Conservation (phyloP, 2,888 invertebrate species). For the Notodonta dromedarius region DNA sequence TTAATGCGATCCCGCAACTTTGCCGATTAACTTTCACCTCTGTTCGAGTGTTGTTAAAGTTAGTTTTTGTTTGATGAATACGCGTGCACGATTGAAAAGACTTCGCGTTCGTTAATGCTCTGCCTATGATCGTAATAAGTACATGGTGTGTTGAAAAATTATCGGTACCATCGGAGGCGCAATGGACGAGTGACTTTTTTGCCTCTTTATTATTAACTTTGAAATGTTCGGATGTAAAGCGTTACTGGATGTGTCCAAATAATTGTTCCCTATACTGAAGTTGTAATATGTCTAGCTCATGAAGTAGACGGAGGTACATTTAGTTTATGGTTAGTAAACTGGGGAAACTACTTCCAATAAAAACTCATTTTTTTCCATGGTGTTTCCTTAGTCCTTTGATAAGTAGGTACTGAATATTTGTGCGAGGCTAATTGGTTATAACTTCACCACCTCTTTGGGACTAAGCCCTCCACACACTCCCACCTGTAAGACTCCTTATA, state of each 20-base stretch:
- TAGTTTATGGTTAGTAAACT: too few relatives aligned
- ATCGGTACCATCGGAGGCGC: slow-evolving; percentile 82
- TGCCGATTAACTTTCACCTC: slow-evolving; percentile 32
- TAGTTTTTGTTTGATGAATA: slow-evolving; percentile 29
- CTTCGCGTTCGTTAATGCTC: slow-evolving; percentile 77
- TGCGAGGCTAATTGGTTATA: too few relatives aligned
- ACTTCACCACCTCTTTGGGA: too few relatives aligned
- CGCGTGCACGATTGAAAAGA: slow-evolving; percentile 53
- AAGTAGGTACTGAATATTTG: too few relatives aligned
- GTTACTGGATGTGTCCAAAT: slow-evolving; percentile 13
- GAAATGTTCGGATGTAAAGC: slow-evolving; percentile 48
- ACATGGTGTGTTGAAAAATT: slow-evolving; percentile 84
- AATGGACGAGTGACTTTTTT: slow-evolving; percentile 81
- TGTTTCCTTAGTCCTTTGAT: too few relatives aligned
- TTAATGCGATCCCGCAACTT: slow-evolving; percentile 20
- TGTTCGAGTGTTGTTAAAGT: slow-evolving; percentile 16
- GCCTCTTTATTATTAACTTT: slow-evolving; percentile 78
- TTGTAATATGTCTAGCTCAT: too few relatives aligned
- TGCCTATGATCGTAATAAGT: slow-evolving; percentile 83
- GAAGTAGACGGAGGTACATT: too few relatives aligned
- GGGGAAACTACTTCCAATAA: too few relatives aligned
- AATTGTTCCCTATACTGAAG: too few relatives aligned
- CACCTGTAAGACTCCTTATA: too few relatives aligned
- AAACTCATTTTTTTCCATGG: too few relatives aligned
- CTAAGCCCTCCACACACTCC: too few relatives aligned